Percentiles rank a stretch among this genome's conserved stretches.
Conservation (phyloP, 2,797 vertebrate species). For the Dipus sagitta region DNA sequence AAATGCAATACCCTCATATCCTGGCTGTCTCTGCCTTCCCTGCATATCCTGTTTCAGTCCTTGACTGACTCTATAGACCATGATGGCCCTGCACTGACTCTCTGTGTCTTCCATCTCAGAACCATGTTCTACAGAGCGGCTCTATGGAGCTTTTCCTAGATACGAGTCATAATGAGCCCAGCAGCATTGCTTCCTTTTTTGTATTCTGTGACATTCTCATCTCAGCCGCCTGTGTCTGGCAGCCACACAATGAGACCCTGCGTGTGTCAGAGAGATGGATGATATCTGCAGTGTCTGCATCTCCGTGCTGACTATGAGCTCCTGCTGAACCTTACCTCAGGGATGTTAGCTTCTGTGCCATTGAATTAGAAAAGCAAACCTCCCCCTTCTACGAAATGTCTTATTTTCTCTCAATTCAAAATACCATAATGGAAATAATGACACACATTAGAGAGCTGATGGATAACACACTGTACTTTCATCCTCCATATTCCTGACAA, state of each 20-base stretch:
- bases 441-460: slow-evolving; percentile 58
- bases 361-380: slow-evolving; percentile 79
- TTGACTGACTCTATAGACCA: not conserved
- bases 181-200: slow-evolving; percentile 86
- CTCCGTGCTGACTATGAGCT: slow-evolving; percentile 85
- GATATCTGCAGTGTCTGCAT: slow-evolving; percentile 94
- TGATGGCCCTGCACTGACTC: slow-evolving; percentile 21
- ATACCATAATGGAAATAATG: slow-evolving; percentile 75
- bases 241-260: slow-evolving; percentile 94
- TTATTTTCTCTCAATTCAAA: slow-evolving; percentile 66
- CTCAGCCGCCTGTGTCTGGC: slow-evolving; percentile 93
- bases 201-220: slow-evolving; percentile 95
- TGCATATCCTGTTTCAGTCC: not conserved
- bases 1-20: slow-evolving; percentile 63
- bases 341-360: slow-evolving; percentile 79
- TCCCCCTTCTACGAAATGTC: slow-evolving; percentile 35
- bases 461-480: slow-evolving; percentile 46
- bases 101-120: slow-evolving; percentile 78
- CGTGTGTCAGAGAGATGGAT: slow-evolving; percentile 98
- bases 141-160: slow-evolving; percentile 75
- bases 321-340: slow-evolving; percentile 82
- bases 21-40: not conserved
- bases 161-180: slow-evolving; percentile 79
- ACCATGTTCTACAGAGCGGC: not conserved
- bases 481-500: slow-evolving; percentile 26